phyloP scores from a whole-genome alignment of 2,797 vertebrate species.

The Hypotaenidia philippensis region DNA sequence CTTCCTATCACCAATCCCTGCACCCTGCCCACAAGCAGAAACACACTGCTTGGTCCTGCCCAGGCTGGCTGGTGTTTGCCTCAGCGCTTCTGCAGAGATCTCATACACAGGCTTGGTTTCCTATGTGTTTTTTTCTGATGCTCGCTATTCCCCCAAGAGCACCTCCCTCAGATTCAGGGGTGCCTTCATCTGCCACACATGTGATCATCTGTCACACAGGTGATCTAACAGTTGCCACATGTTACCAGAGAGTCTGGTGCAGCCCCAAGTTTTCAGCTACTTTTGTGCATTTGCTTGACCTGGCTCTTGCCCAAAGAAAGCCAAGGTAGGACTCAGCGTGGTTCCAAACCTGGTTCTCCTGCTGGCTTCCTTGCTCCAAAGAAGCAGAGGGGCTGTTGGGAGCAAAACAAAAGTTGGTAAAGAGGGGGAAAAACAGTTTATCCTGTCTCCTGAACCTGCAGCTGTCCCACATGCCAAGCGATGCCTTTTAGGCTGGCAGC shows the following conservation, averaged over 20 bases:
- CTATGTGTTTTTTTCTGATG: accelerated
- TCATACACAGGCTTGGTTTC: neutral
- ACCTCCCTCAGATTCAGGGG: neutral
- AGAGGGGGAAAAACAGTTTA: neutral
- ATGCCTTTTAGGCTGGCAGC: neutral
- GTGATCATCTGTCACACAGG: neutral
- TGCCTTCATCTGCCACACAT: neutral
- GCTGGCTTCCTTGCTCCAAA: neutral
- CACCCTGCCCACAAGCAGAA: neutral
- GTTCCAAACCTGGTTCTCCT: neutral
- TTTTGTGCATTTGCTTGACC: neutral
- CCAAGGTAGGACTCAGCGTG: neutral
- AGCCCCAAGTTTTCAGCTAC: neutral
- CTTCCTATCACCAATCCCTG: neutral
- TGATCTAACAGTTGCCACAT: neutral
- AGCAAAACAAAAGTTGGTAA: constrained; percentile 12
- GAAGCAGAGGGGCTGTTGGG: constrained; percentile 5
- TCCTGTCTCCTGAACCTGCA: neutral
- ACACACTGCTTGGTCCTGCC: neutral
- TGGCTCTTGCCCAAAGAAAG: neutral
- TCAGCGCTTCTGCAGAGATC: neutral
- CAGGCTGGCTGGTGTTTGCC: neutral
- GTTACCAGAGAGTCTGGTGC: neutral
- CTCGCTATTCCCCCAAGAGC: neutral
- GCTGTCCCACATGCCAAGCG: neutral